Evolutionary conservation across 2,888 invertebrate genomes (phyloP).

Genomic region (Rutpela maculata): DNA sequence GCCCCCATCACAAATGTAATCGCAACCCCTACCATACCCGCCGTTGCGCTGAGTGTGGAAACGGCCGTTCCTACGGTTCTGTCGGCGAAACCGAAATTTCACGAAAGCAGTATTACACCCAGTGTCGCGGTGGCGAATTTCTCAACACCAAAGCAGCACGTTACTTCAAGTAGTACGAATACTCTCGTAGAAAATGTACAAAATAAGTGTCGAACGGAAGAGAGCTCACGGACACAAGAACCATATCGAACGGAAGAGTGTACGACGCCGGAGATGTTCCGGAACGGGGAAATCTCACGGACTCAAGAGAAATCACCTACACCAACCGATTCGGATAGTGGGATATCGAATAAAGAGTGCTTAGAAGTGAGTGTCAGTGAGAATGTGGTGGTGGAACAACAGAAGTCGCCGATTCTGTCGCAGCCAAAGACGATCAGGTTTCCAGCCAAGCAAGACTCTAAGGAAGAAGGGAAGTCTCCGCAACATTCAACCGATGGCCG

Average conservation of each 20-base stretch:
- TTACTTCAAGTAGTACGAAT: slow-evolving; percentile 47
- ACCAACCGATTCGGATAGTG: slow-evolving; percentile 70
- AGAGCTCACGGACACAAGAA: slow-evolving; percentile 55
- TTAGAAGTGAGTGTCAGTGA: slow-evolving; percentile 68
- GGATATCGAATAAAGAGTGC: slow-evolving; percentile 65
- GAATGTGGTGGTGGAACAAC: slow-evolving; percentile 66
- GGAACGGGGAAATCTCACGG: slow-evolving; percentile 47
- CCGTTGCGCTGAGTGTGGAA: slow-evolving; percentile 67
- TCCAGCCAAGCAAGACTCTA: slow-evolving; percentile 77
- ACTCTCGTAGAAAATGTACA: slow-evolving; percentile 55
- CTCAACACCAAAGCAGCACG: slow-evolving; percentile 53
- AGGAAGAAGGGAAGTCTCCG: slow-evolving; percentile 67
- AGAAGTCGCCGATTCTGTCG: slow-evolving; percentile 86
- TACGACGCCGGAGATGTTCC: slow-evolving; percentile 54
- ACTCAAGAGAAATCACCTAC: slow-evolving; percentile 59
- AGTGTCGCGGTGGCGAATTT: slow-evolving; percentile 49
- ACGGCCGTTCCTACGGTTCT: slow-evolving; percentile 72
- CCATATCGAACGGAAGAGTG: slow-evolving; percentile 59
- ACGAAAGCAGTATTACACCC: slow-evolving; percentile 48
- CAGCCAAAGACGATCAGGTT: slow-evolving; percentile 89
- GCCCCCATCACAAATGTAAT: slow-evolving; percentile 24
- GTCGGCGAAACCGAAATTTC: slow-evolving; percentile 66
- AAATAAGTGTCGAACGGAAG: slow-evolving; percentile 51
- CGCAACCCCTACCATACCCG: slow-evolving; percentile 35
- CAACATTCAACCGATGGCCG: slow-evolving; percentile 71